Percentiles rank a stretch among this genome's conserved stretches.
phyloP scores from a whole-genome alignment of 1,140 invertebrate genomes.

The Onthophagus taurus region DNA sequence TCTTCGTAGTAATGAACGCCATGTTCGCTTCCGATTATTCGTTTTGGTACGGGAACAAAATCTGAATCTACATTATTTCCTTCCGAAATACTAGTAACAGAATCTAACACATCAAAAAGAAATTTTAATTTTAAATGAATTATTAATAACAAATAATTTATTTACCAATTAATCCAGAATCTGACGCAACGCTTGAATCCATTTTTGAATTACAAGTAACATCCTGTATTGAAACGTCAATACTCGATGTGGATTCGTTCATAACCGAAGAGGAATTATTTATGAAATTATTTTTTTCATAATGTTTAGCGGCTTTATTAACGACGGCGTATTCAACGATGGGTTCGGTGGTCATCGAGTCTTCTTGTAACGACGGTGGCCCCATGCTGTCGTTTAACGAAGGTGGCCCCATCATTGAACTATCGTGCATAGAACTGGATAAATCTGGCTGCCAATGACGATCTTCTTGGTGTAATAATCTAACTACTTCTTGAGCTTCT shows the following conservation, averaged over 20 bases:
- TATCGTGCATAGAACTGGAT: constrained; percentile 46
- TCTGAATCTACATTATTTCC: constrained; percentile 27
- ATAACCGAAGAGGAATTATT: constrained; percentile 7
- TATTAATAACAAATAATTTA: constrained; percentile 7
- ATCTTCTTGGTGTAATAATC: constrained; percentile 56
- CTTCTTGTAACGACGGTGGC: constrained; percentile 31
- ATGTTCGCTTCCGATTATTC: constrained; percentile 39
- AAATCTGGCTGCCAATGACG: constrained; percentile 43
- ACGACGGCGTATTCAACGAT: constrained; percentile 19
- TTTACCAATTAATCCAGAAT: constrained; percentile 33
- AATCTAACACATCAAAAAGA: constrained; percentile 23
- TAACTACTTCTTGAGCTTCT: constrained; percentile 75
- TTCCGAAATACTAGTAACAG: constrained; percentile 34
- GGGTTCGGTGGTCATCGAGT: constrained; percentile 24
- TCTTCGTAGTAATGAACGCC: constrained; percentile 86
- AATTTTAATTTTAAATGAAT: not conserved
- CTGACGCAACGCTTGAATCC: constrained; percentile 32
- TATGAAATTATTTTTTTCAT: constrained; percentile 3
- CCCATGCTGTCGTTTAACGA: constrained; percentile 33
- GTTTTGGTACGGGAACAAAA: constrained; percentile 31
- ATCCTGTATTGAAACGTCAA: constrained; percentile 31
- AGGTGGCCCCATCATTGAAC: constrained; percentile 38
- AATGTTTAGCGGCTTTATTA: constrained; percentile 4
- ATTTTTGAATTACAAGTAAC: constrained; percentile 26
- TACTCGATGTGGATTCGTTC: constrained; percentile 33